Base-by-base conservation (phyloP, 2,797 vertebrate genomes). In the Alca torda region DNA sequence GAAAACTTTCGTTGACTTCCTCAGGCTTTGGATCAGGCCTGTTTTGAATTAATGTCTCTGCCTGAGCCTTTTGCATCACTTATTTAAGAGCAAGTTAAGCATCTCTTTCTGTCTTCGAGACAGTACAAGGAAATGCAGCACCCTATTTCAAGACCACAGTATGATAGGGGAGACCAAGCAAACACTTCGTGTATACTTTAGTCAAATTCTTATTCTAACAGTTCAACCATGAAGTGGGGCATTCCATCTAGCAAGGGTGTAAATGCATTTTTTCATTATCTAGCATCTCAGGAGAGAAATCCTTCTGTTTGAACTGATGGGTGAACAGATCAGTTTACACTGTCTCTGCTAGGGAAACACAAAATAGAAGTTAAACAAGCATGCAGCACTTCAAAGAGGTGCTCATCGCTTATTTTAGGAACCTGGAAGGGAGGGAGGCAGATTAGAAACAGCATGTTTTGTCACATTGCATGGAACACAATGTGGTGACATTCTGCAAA, bases 371-470 rank as follows among this genome's bases (percentile, higher is more conserved):
- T 95, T 92, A 89, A 78, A 96, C 88, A 95, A 94, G 89, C 96
- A 87, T 72, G 79, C 75, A 95, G 68, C 80, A 91, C 95, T 96
- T 97, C 97, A 96, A 97, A 97, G 96, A 95, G 87, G 63, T 89
- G 84, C 92, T 96, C 93, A 81, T 79, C 2, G 11, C 88, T 97
- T 90, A 88, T 92, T 95, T 94, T 93, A 89, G 93, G 90, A 95
- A 91, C 63, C 68, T 90, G 65, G 75, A 95, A 93, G 54, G 64
- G 53, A 91, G 72, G 65, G 37, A 91, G 59, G 68, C 80, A 93
- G 93, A 96, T 96, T 96, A 96, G 95, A 94, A 96, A 8, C 87
- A 88, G 69, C 70, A 31, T 95, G 91, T 94, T 96, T 94, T 95
- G 90, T 96, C 94, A 95, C 60, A 74, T 90, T 82, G 84, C 90